phyloP scores from a whole-genome alignment of 2,888 invertebrate species.

The Philereme vetulata region DNA sequence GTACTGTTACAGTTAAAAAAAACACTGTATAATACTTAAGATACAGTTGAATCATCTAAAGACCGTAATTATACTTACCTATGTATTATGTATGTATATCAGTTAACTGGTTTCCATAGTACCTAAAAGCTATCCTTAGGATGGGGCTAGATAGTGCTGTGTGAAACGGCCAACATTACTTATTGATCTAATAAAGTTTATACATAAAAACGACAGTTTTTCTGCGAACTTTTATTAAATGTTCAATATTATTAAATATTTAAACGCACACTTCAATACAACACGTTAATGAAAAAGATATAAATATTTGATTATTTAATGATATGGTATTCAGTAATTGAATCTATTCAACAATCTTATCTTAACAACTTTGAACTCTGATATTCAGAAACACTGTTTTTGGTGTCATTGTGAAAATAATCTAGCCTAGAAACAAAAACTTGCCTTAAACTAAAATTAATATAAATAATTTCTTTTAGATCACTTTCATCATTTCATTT shows the following conservation, averaged over 20 bases:
- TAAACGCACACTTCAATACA: conserved; percentile 57
- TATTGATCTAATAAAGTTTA: background rate
- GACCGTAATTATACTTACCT: too few species aligned
- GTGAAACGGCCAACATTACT: background rate
- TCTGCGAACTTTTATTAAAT: conserved; percentile 65
- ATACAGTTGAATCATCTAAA: too few species aligned
- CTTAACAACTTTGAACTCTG: conserved; percentile 28
- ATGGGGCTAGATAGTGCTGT: too few species aligned
- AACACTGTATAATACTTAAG: too few species aligned
- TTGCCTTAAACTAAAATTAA: conserved; percentile 11
- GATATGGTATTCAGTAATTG: conserved; percentile 61
- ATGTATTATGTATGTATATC: too few species aligned
- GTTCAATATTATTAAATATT: conserved; percentile 56
- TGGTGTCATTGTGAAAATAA: conserved; percentile 20
- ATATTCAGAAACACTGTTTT: conserved; percentile 12
- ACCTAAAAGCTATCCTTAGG: too few species aligned
- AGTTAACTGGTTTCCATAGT: too few species aligned
- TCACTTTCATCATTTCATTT: conserved; percentile 6
- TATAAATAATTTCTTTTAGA: conserved; percentile 1
- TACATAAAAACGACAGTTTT: conserved; percentile 28
- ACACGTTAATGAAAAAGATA: conserved; percentile 55
- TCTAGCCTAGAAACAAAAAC: conserved; percentile 16
- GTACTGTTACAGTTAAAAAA: too few species aligned
- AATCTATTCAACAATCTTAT: conserved; percentile 40
- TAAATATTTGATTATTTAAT: conserved; percentile 53